These are phyloP conservation scores for Macropus fuliginosus DNA, from an alignment of 2,797 vertebrate species.

Conservation along the genomic window DNA sequence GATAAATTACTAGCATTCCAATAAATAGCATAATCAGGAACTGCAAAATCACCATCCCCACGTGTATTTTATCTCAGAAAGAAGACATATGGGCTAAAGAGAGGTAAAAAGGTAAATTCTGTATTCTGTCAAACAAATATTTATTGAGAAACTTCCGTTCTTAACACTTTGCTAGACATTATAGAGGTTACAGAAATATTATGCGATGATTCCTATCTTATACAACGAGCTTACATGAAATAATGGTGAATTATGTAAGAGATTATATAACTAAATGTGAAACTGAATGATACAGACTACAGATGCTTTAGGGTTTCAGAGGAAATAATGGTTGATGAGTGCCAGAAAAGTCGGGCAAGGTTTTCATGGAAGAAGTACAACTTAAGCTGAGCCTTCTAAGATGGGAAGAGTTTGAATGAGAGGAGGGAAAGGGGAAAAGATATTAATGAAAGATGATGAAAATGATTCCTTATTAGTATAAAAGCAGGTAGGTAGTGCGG, in stretches of 20 bases:
- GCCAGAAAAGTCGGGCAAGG: background rate
- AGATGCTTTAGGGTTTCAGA: conserved; percentile 37
- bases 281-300: background rate
- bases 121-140: background rate
- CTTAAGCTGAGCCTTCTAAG: background rate
- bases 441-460: background rate
- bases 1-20: background rate
- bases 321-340: background rate
- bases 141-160: background rate
- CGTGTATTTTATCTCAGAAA: background rate
- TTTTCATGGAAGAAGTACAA: background rate
- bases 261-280: background rate
- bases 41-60: background rate
- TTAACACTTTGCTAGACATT: background rate
- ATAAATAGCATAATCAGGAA: background rate
- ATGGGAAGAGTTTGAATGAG: background rate
- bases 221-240: background rate
- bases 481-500: background rate
- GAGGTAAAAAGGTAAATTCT: background rate
- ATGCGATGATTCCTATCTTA: background rate
- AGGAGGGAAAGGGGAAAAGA: background rate
- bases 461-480: background rate
- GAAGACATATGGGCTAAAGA: background rate
- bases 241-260: background rate
- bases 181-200: background rate